Evolutionary conservation across 2,888 invertebrate species (phyloP), one percentile per base, ranked within the genome.

Genomic region (Pocota personata): DNA sequence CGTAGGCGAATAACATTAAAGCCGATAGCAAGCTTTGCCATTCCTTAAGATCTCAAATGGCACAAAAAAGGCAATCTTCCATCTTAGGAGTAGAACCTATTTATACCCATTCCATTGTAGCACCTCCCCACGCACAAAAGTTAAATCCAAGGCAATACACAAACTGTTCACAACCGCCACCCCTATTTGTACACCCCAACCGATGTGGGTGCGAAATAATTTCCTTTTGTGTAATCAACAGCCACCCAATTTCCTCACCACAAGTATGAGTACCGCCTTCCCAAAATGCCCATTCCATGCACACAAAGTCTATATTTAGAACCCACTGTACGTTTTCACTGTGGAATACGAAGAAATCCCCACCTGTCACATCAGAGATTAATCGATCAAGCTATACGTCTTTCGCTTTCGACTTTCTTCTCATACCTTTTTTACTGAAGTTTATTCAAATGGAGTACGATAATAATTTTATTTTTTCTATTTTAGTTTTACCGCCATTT

Each of bases 181-280:
- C n/a, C n/a, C n/a, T n/a, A n/a, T n/a, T n/a, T n/a, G n/a, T n/a
- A 21, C 52, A 37, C n/a, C 10, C 48, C 16, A 30, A 8, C 30
- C 43, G 66, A 73, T 76, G 66, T 66, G 79, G 84, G 79, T 84
- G 84, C 64, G 66, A 84, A 80, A 75, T 84, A 79, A 84, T 84
- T 79, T 84, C 69, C 64, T 79, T 79, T 79, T 79, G 75, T 79
- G 69, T 75, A 79, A 79, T 84, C 79, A 79, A 69, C 71, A 71
- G 50, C 84, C 75, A 52, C 80, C 79, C 79, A 58, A 52, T 69
- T 21, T 64, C 69, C 46, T 57, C 5, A 48, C 69, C 55, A 64
- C 35, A 64, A 69, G n/a, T n/a, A n/a, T n/a, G n/a, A n/a, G n/a
- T 64, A 32, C 48, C 27, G 37, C 50, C 58, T 73, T 60, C n/a